These are phyloP conservation scores for Tautogolabrus adspersus DNA, from an alignment of 2,113 vertebrate species.

Conservation along the genomic window DNA sequence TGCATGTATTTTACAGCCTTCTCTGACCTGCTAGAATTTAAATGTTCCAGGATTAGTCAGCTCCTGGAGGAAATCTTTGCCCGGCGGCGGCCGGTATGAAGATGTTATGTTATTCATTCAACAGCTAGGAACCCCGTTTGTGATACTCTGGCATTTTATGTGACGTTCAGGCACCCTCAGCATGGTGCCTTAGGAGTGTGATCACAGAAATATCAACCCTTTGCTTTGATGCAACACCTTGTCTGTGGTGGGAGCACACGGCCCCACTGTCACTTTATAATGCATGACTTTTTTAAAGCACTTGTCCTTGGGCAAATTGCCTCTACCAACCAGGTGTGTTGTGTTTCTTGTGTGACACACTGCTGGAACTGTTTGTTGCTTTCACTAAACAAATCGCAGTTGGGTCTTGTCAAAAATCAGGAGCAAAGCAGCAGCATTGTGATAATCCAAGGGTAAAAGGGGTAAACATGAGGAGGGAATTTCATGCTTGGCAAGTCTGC, in stretches of 20 bases:
- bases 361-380: slow-evolving; percentile 37
- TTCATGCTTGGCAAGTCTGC: slow-evolving; percentile 78
- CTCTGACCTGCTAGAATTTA: slow-evolving; percentile 1
- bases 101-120: neutral
- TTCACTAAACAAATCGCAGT: slow-evolving; percentile 41
- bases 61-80: neutral
- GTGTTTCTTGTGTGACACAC: slow-evolving; percentile 9
- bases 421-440: slow-evolving; percentile 43
- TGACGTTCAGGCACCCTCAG: slow-evolving; percentile 6
- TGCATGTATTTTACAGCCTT: neutral
- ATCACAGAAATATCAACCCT: slow-evolving; percentile 50
- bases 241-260: slow-evolving; percentile 33
- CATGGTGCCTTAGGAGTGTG: slow-evolving; percentile 24
- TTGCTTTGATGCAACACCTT: slow-evolving; percentile 47
- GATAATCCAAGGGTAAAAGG: slow-evolving; percentile 78
- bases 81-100: slow-evolving; percentile 9
- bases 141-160: slow-evolving; percentile 18
- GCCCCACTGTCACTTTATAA: slow-evolving; percentile 29
- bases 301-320: slow-evolving; percentile 51
- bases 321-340: slow-evolving; percentile 47
- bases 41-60: neutral
- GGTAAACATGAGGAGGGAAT: slow-evolving; percentile 81
- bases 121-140: neutral
- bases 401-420: slow-evolving; percentile 57
- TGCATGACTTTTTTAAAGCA: slow-evolving; percentile 26